A percentile compares a stretch with the other conserved stretches of the same genome.
These are phyloP conservation scores for Trididemnum miniatum DNA, from an alignment of 23 tunicate genomes.

Conservation along the genomic window DNA sequence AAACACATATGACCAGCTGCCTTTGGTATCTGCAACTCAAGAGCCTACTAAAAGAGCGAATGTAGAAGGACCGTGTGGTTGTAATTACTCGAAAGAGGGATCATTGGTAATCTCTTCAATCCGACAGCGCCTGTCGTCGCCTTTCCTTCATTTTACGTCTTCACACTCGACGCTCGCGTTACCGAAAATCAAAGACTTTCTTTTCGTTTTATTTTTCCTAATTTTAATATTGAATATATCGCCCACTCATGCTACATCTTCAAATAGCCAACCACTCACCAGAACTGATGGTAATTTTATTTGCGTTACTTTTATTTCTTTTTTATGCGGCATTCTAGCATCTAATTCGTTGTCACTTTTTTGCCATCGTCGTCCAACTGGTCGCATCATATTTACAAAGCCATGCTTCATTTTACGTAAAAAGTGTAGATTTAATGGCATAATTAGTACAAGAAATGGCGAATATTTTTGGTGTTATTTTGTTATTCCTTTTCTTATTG, in stretches of 20 bases:
- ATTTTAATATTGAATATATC: background rate
- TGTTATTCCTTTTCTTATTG: too few relatives aligned
- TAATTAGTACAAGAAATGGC: too few relatives aligned
- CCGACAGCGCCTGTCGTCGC: conserved; percentile 1
- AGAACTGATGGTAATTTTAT: conserved; percentile 4
- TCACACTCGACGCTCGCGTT: background rate
- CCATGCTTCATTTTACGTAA: too few relatives aligned
- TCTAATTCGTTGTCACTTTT: too few relatives aligned
- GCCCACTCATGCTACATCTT: background rate
- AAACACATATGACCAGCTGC: background rate
- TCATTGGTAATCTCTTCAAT: conserved; percentile 6
- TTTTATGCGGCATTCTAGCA: too few relatives aligned
- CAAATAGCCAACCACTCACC: background rate
- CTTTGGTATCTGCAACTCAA: background rate
- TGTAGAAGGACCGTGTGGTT: background rate
- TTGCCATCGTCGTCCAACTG: too few relatives aligned
- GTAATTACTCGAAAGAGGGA: conserved; percentile 4
- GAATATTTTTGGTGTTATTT: too few relatives aligned
- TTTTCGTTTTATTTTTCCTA: background rate
- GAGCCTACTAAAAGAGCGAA: background rate
- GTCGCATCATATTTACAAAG: too few relatives aligned
- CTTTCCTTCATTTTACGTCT: background rate
- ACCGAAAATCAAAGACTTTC: background rate
- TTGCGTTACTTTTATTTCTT: background rate
- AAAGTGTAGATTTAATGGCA: too few relatives aligned